phyloP scores from a whole-genome alignment of 2,888 invertebrate species.

The Drosophila atripex region DNA sequence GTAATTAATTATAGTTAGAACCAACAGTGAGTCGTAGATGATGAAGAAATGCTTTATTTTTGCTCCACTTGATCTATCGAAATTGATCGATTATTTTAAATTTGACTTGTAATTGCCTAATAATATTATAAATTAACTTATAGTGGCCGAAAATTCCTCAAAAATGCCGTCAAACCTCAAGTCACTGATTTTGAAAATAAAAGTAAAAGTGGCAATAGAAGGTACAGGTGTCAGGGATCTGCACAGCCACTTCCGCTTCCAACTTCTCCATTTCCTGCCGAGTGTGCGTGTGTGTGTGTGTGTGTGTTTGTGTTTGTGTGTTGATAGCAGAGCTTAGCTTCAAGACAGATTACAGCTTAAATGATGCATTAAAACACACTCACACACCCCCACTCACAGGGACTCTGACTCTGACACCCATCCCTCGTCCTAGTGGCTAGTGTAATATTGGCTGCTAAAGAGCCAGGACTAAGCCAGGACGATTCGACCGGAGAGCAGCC shows the following conservation, averaged over 20 bases:
- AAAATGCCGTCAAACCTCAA: conserved; percentile 17
- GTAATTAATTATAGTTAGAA: too few relatives aligned
- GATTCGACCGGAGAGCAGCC: conserved; percentile 23
- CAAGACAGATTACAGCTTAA: conserved; percentile 58
- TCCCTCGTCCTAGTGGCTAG: conserved; percentile 8
- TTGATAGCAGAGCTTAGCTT: conserved; percentile 54
- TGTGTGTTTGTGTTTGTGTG: conserved; percentile 32
- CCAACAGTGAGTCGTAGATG: too few relatives aligned
- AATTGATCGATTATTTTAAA: neutral
- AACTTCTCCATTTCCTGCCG: conserved; percentile 29
- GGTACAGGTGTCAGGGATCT: neutral
- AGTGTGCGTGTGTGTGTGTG: conserved; percentile 13
- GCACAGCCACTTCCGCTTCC: conserved; percentile 2
- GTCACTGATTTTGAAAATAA: neutral
- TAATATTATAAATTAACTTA: too few relatives aligned
- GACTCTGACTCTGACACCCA: conserved; percentile 10
- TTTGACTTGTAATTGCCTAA: too few relatives aligned
- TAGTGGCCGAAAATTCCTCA: neutral
- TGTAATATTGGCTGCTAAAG: conserved; percentile 56
- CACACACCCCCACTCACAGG: conserved; percentile 17
- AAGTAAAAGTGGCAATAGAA: neutral
- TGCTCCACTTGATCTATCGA: neutral
- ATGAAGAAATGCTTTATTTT: too few relatives aligned
- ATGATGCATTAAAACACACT: conserved; percentile 59
- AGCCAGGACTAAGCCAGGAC: conserved; percentile 48